Base-by-base conservation (phyloP, 1,140 invertebrate genomes). In the Hyphantria cunea region DNA sequence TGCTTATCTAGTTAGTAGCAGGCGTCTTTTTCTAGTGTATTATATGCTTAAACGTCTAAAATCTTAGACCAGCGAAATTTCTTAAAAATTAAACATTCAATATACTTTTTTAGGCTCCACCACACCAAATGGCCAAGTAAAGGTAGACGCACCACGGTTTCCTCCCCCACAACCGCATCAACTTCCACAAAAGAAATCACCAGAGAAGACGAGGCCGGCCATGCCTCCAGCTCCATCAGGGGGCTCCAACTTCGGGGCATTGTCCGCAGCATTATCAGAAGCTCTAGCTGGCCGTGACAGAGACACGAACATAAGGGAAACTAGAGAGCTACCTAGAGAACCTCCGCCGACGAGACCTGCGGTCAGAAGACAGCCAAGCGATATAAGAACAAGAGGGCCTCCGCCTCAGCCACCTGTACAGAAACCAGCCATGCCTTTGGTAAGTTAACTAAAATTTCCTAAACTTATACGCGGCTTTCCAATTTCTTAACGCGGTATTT, bases 371-470 rank as follows among this genome's bases (percentile, higher is more conserved):
- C 86, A 88, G 41, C 81, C 84, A 5, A 88, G 84, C 39, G 86
- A 90, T 48, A 68, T 77, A 3, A 76, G 81, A 59, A 69, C 71
- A 0, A 79, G 89, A 58, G 88, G 89, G 7, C 87, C 89, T 0
- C 86, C 91, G 10, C 86, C 91, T 12, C 88, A 91, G 47, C 89
- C 86, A 0, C 88, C 87, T 8, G 67, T 78, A 17, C 81, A 82
- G 68, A 91, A 88, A 59, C 73, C 79, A 14, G 74, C 69, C 15
- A 86, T 90, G 80, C 83, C 85, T 64, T 78, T 86, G 82, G 90
- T 91, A 51, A 91, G 89, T 89, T 25, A 25, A 7, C 32, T 50
- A 11, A 12, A 33, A 17, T 17, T 12, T 6, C 25, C 17, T 17
- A 3, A n/a, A 25, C 17, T 1, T 25, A 25, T 3, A 25, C 5